Evolutionary conservation across 2,888 invertebrate species (phyloP).

Genomic region (Scaptodrosophila latifasciaeformis): DNA sequence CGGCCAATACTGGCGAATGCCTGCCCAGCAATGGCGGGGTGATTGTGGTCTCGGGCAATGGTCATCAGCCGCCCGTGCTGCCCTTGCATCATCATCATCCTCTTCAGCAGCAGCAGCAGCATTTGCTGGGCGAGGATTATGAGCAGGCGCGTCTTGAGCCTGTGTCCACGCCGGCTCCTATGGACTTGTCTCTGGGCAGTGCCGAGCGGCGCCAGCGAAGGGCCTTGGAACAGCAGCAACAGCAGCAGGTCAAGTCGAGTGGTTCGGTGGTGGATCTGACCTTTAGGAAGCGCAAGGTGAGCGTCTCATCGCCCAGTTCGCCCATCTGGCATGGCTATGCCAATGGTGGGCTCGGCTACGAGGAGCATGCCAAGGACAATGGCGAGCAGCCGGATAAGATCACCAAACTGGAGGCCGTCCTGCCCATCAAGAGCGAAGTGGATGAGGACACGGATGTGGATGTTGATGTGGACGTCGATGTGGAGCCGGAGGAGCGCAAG

Average conservation of each 20-base stretch:
- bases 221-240: constrained; percentile 32
- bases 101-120: background rate
- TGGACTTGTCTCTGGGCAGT: constrained; percentile 71
- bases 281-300: constrained; percentile 66
- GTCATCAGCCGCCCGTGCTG: too few species aligned
- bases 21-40: constrained; percentile 23
- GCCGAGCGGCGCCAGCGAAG: constrained; percentile 52
- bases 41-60: too few species aligned
- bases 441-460: constrained; percentile 43
- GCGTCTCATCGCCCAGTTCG: constrained; percentile 13
- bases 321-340: constrained; percentile 18
- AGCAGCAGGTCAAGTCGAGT: constrained; percentile 15
- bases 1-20: too few species aligned
- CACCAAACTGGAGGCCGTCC: constrained; percentile 50
- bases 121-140: background rate
- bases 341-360: constrained; percentile 1
- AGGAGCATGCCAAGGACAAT: background rate
- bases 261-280: constrained; percentile 64
- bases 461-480: constrained; percentile 41
- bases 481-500: constrained; percentile 44
- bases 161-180: constrained; percentile 56
- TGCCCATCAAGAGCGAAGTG: constrained; percentile 31
- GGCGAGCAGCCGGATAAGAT: constrained; percentile 58
- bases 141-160: constrained; percentile 21
- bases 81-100: constrained; percentile 1